Evolutionary conservation across 2,888 invertebrate species (phyloP), one percentile per base, ranked within the genome.

Genomic region (Andrena chrysosceles): DNA sequence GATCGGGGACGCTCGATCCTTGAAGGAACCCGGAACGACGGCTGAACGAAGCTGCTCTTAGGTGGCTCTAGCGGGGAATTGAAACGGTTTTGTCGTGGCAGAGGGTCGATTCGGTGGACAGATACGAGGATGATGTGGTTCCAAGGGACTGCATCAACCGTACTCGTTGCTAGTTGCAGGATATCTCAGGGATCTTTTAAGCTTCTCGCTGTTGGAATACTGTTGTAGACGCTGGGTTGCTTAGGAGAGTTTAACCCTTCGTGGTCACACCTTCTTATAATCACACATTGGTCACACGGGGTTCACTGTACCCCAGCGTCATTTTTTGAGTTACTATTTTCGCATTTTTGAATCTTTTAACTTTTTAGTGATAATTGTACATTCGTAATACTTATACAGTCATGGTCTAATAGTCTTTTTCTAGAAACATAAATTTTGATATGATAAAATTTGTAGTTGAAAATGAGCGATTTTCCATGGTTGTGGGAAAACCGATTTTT

Each of bases 21-120:
- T 16, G 71, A 54, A 73, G 73, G 78, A 81, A 81, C 78, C 78
- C 80, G 80, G 80, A 81, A 81, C 80, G 68, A 68, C 33, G 49
- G 26, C 16, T 10, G 70, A 33, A 26, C 23, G 26, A 1, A 13
- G 6, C 20, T 23, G 77, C 6, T 10, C 29, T 23, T 3, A 23
- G 20, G 10, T 20, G 23, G 13, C 20, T 67, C 23, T 35, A 20
- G 31, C 7, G 60, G 48, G 20, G 80, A 71, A 77, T 80, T 71
- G 78, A 80, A 71, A 62, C 68, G 33, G 64, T 77, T 80, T 49
- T 29, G 72, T 31, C 35, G 49, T 59, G 60, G 23, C 60, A 66
- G 77, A 73, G 77, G 73, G 77, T 66, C 66, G 77, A 80, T 77
- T 71, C 56, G 77, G 70, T 77, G 54, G 70, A 66, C 49, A 77